Evolutionary conservation across 1,140 invertebrate genomes (phyloP), one percentile per base, ranked within the genome.

Genomic region (Drosophila guanche): DNA sequence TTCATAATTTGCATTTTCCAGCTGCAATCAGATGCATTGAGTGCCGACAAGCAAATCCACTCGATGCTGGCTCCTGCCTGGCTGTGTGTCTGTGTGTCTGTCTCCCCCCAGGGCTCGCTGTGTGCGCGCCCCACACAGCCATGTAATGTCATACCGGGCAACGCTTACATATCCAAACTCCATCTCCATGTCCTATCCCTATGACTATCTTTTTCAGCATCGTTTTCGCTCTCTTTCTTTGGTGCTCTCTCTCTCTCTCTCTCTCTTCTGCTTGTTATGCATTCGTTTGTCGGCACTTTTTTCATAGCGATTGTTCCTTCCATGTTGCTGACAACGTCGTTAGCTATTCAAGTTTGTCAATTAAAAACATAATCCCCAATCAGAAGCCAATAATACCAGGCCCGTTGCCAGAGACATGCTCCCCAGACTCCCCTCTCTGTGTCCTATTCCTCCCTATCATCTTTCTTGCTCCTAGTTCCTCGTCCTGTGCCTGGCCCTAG

Each of bases 341-440:
- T 86, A 86, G 85, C 83, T 75, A 86, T 86, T 86, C 81, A 86
- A 86, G 81, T 86, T 86, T 86, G 83, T 86, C 81, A 86, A 86
- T 86, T 86, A 86, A 86, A 86, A 86, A 86, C 83, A 81, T 86
- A 86, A 86, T 86, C 81, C 81, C 83, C 81, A 86, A 86, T 86
- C 83, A 88, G 81, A 86, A 86, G 83, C 81, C 81, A 86, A 85
- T 85, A 85, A 85, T 81, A 88, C 81, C 78, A 58, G 65, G 74
- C 66, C 66, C 60, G 66, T 71, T 67, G 60, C 70, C 76, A 57
- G 51, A 43, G 52, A 25, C 41, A 47, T 37, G 43, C 40, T 42
- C 29, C 54, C 37, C 5, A 37, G 29, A 37, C 16, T 16, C 27
- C 20, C 14, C 43, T 42, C 16, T n/a, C 23, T 0, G 7, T 8